Evolutionary conservation across 2,888 invertebrate genomes (phyloP).

Genomic region (Epsilonema sp.): DNA sequence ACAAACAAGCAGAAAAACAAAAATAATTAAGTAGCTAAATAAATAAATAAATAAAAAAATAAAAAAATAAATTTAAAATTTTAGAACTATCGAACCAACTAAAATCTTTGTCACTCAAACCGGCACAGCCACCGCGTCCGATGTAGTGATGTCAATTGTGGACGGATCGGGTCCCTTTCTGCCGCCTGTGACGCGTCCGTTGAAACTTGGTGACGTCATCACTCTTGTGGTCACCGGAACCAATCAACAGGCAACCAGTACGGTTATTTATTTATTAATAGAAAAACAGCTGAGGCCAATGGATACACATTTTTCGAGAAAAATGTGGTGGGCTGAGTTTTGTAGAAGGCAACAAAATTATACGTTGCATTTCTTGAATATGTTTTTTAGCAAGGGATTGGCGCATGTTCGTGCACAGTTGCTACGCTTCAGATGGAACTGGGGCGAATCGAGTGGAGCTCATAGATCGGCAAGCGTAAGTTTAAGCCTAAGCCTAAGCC

Average conservation of each 20-base stretch:
- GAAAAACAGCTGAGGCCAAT: too few relatives aligned
- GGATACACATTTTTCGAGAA: too few relatives aligned
- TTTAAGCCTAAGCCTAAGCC: too few relatives aligned
- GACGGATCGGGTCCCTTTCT: slow-evolving; percentile 18
- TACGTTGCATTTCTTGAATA: too few relatives aligned
- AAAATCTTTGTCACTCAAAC: slow-evolving; percentile 12
- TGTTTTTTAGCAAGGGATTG: background rate
- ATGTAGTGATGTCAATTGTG: slow-evolving; percentile 21
- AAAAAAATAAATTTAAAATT: background rate
- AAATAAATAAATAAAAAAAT: background rate
- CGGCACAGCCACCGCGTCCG: slow-evolving; percentile 4
- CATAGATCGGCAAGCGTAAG: slow-evolving; percentile 20
- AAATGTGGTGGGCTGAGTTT: too few relatives aligned
- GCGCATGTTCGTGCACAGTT: slow-evolving; percentile 25
- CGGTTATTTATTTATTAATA: too few relatives aligned
- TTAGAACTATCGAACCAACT: slow-evolving; percentile 7
- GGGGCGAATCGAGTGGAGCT: slow-evolving; percentile 17
- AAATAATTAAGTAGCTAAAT: background rate
- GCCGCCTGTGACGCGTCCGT: slow-evolving; percentile 16
- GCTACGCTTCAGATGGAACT: slow-evolving; percentile 23
- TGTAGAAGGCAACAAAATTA: too few relatives aligned
- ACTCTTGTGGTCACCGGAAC: slow-evolving; percentile 17
- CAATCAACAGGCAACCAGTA: background rate
- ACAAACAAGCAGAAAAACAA: background rate
- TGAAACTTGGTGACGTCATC: slow-evolving; percentile 23